Evolutionary conservation across 2,797 vertebrate species (phyloP), one percentile per base, ranked within the genome.

Genomic region (Chelmon rostratus): DNA sequence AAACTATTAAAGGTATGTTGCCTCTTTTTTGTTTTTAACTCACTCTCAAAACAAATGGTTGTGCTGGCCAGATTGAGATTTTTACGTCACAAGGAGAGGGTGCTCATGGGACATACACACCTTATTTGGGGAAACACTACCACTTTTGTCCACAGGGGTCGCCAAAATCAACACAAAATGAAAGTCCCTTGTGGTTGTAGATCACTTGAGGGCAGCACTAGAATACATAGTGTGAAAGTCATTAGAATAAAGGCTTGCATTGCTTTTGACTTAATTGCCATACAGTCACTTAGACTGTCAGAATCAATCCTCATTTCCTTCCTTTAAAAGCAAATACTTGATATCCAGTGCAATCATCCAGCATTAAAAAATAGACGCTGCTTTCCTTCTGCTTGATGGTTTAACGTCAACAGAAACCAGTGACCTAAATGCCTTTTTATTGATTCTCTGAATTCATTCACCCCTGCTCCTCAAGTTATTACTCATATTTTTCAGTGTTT

Each of bases 181-280:
- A 47, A 47, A 21, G 40, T 40, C 47, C 46, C 6, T 21, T 21
- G 7, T 5, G 21, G 7, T 21, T 49, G 46, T 7, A 8, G 15
- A 15, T 69, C 50, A 31, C 49, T 73, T 54, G 31, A 85, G 78
- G 90, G 88, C 84, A 93, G 92, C 88, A 92, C 72, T 52, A 35
- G 64, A 83, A 81, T 80, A 25, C 57, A 54, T 44, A 47, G 67
- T 67, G 59, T 76, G 35, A 38, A 65, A 50, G 54, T 58, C 63
- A 37, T 72, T 50, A 37, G 12, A 31, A 35, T 46, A 7, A 70
- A 67, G 16, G 21, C 23, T 64, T 59, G 13, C 37, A 76, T 40
- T 68, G 35, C 44, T 21, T 37, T 62, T 42, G 31, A 19, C n/a
- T 42, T 58, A 50, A 66, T 47, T 35, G 37, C 49, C 6, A 9